Evolutionary conservation across 30 jellyfish, hydroid and myxozoan genomes (phyloP), one percentile per base, ranked within the genome.

Genomic region (Hydractinia symbiolongicarpus): DNA sequence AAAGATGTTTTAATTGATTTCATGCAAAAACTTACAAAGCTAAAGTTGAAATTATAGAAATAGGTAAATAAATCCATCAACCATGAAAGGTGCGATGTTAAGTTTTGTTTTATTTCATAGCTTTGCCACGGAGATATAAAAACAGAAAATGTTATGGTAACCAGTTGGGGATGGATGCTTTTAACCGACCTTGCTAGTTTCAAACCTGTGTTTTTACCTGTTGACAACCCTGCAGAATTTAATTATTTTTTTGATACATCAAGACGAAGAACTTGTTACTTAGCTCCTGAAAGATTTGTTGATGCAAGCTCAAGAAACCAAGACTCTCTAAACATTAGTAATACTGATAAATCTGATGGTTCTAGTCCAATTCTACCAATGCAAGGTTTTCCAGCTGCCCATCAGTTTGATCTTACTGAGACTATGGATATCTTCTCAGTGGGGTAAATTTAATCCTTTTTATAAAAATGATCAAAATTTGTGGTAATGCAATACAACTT

Each of bases 221-320:
- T 86, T 56, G 99, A 94, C 70, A 94, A 88, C 81, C 99, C 97
- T 13, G 96, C 97, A 11, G 97, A 94, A 78, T 94, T 88, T 83
- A 94, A 94, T 54, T 94, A 94, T 78, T 94, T 94, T 79, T 94
- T 94, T 73, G 99, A 94, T 73, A 94, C 99, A 11, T 86, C 99
- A 52, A 78, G 99, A 15, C 86, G 97, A 60, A 89, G 97, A 50
- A 84, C 94, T 4, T 94, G 99, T 86, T 89, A 88, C 86, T 76
- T 94, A 61, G 97, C 99, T 71, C 99, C 99, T 80, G 99, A 94
- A 77, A 82, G 99, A 30, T 88, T 94, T 86, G 86, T 77, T 6
- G 96, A 93, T 44, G 73, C 90, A 56, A 85, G 90, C 70, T 86
- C 92, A 85, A 83, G 83, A 81, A 83, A 76, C 21, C 53, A 85